phyloP scores from a whole-genome alignment of 2,888 invertebrate genomes.

The Lasiommata megera region DNA sequence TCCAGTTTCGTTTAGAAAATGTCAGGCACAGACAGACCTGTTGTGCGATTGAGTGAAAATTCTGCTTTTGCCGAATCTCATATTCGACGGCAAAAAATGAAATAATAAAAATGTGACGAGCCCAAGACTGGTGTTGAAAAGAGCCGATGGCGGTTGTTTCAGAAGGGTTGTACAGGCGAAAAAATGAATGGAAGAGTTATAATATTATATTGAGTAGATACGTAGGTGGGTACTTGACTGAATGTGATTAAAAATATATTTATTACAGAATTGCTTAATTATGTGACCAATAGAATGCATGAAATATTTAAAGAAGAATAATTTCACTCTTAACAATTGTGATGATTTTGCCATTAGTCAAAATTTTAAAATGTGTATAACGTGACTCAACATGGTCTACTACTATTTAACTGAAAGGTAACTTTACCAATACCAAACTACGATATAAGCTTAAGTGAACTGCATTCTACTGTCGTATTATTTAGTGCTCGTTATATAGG shows the following conservation, averaged over 20 bases:
- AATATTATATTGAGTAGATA: conserved; percentile 39
- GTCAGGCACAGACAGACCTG: background rate
- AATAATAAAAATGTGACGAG: conserved; percentile 45
- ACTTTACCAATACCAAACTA: conserved; percentile 31
- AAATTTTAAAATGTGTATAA: conserved; percentile 54
- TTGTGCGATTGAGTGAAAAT: background rate
- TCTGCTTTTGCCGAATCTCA: background rate
- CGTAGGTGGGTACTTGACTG: conserved; percentile 38
- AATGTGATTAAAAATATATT: conserved; percentile 44
- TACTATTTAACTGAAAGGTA: conserved; percentile 22
- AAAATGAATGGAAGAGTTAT: conserved; percentile 42
- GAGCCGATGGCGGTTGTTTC: conserved; percentile 47
- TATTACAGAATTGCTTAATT: conserved; percentile 39
- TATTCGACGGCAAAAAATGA: conserved; percentile 51
- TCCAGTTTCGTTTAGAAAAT: background rate
- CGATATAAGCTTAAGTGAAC: conserved; percentile 34
- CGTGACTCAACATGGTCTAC: conserved; percentile 37
- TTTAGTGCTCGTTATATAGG: conserved; percentile 31
- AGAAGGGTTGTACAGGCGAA: conserved; percentile 51
- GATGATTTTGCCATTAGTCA: conserved; percentile 78
- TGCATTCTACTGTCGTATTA: conserved; percentile 31
- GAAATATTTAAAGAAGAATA: conserved; percentile 45
- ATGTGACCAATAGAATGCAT: conserved; percentile 52
- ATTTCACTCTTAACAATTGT: conserved; percentile 77
- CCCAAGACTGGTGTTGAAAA: conserved; percentile 46